Evolutionary conservation across 1,140 invertebrate species (phyloP).

Genomic region (Parapsyche elsis): DNA sequence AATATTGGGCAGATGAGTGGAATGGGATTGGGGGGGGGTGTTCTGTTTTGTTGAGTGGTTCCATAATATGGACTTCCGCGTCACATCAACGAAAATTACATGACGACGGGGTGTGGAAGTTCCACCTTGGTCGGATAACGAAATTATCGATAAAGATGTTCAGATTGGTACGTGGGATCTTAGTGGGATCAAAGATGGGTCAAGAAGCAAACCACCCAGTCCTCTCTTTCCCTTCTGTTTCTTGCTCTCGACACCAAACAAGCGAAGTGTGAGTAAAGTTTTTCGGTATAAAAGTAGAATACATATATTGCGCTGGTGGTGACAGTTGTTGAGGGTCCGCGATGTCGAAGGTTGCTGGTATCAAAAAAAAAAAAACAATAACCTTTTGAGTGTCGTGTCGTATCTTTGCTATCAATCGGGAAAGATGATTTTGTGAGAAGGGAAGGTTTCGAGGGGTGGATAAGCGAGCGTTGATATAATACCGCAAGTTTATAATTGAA

Average conservation of each 20-base stretch:
- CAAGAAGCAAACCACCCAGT: not conserved
- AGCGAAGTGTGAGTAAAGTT: not conserved
- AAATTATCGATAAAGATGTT: slow-evolving; percentile 24
- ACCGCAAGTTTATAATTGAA: slow-evolving; percentile 2
- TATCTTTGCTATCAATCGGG: slow-evolving; percentile 12
- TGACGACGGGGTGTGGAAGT: not conserved
- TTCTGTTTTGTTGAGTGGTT: not conserved
- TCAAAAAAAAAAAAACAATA: slow-evolving; percentile 7
- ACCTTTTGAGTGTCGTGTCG: slow-evolving; percentile 11
- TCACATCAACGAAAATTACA: slow-evolving; percentile 8
- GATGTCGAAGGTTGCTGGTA: not conserved
- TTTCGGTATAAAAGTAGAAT: not conserved
- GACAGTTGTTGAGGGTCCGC: not conserved
- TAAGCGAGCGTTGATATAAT: not conserved
- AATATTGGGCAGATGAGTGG: no score
- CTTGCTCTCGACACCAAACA: not conserved
- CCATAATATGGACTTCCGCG: slow-evolving; percentile 4
- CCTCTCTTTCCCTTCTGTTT: no score
- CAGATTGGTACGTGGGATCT: slow-evolving; percentile 16
- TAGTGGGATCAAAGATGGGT: not conserved
- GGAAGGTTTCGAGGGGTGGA: not conserved
- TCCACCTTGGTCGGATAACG: not conserved
- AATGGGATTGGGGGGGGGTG: not conserved
- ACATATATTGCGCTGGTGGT: not conserved
- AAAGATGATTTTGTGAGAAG: not conserved